These are phyloP conservation scores for Bothrops jararaca DNA, from an alignment of 2,113 vertebrate genomes.

Conservation along the genomic window DNA sequence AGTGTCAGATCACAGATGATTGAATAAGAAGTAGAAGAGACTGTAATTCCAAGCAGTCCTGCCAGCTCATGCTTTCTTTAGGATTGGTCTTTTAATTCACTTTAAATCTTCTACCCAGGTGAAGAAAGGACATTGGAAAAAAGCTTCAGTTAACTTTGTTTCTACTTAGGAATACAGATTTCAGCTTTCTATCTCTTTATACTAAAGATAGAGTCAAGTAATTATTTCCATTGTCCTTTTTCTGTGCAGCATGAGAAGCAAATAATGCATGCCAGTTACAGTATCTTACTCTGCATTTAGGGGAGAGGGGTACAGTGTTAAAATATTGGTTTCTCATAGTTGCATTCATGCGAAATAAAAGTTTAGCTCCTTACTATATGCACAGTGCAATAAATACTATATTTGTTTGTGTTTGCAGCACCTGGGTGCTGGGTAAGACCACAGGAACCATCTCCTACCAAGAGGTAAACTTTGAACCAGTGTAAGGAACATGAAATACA, in stretches of 20 bases:
- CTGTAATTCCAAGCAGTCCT: neutral
- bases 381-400: neutral
- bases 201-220: no score
- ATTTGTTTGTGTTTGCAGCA: slow-evolving; percentile 20
- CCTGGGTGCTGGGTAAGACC: slow-evolving; percentile 54
- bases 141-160: neutral
- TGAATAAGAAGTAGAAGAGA: neutral
- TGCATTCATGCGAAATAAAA: neutral
- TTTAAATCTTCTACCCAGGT: neutral
- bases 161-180: neutral
- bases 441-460: slow-evolving; percentile 50
- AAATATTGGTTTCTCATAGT: neutral
- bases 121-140: neutral
- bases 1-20: neutral
- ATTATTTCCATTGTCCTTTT: neutral
- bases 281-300: neutral
- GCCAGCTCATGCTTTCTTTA: neutral
- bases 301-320: neutral
- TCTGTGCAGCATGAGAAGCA: neutral
- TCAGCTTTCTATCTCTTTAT: neutral
- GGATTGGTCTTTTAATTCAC: neutral
- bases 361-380: neutral
- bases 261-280: neutral
- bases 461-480: slow-evolving; percentile 54
- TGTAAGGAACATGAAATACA: slow-evolving; percentile 2